Base-by-base conservation (phyloP, 2,797 vertebrate species). In the Thamnophis elegans region DNA sequence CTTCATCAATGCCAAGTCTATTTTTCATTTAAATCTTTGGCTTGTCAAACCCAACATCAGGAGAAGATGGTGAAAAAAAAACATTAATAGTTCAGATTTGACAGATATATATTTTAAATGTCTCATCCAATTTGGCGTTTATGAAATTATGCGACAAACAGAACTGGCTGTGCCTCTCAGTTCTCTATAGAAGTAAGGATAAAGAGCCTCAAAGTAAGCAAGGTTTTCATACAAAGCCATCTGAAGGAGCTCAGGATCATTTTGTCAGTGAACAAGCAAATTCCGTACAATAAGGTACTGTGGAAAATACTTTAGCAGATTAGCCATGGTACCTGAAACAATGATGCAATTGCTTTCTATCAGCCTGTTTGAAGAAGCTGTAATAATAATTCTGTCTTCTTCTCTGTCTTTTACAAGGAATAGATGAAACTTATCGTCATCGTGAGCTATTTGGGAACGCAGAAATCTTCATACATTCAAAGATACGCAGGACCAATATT, bases 31-130 rank as follows among this genome's bases (percentile, higher is more conserved):
- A 95, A 86, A 82, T 96, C 96, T 96, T 95, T 96, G 91, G 89
- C 90, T 96, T 97, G 95, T 97, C 93, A 96, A 94, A 92, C 94
- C 90, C 95, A 97, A 95, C 92, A 95, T 97, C 93, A 96, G 93
- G 93, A 96, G 89, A 89, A 96, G 96, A 97, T 96, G 94, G 56
- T 82, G 36, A 54, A 55, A 73, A 94, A 96, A 93, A 96, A 96
- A 96, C 78, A 91, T 96, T 96, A 95, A 94, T 95, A 96, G 90
- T 94, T 94, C 47, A 51, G 55, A 96, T 96, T 93, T 95, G 91
- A 94, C 85, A 94, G 93, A 93, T 94, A 59, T 28, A 5, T 89
- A 82, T 90, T 91, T 92, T 94, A 94, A 87, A 96, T 95, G 95
- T 97, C 92, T 93, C 89, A 89, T 94, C 26, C 91, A 94, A 88